Evolutionary conservation across 2,888 invertebrate genomes (phyloP).

Genomic region (Morinoia aosen): DNA sequence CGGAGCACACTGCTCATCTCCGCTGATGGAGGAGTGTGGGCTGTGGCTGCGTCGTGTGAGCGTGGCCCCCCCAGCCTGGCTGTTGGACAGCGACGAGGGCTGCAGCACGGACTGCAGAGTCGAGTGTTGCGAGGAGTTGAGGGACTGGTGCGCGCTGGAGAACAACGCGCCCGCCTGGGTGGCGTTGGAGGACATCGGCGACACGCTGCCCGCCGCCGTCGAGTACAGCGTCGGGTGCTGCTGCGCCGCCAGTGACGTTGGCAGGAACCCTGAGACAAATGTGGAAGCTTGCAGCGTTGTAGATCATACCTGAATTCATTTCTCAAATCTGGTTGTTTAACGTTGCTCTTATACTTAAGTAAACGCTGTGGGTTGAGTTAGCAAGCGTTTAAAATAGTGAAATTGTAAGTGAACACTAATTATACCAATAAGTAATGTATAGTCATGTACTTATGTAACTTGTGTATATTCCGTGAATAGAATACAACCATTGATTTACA

Average conservation of each 20-base stretch:
- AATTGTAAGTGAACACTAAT: too few relatives aligned
- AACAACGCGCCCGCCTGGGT: neutral
- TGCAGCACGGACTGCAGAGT: neutral
- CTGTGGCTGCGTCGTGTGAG: constrained; percentile 8
- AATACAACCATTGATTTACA: too few relatives aligned
- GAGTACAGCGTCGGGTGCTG: constrained; percentile 44
- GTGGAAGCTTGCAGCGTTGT: neutral
- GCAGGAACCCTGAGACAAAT: neutral
- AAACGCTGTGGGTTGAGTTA: too few relatives aligned
- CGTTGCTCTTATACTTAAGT: too few relatives aligned
- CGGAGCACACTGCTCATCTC: neutral
- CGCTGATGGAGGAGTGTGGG: constrained; percentile 31
- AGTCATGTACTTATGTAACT: too few relatives aligned
- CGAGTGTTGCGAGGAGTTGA: constrained; percentile 13
- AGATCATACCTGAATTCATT: too few relatives aligned
- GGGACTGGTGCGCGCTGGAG: constrained; percentile 22
- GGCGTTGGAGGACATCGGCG: constrained; percentile 10
- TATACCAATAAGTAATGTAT: too few relatives aligned
- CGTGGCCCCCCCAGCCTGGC: neutral
- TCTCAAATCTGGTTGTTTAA: too few relatives aligned
- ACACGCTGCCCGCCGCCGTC: neutral
- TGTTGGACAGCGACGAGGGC: neutral
- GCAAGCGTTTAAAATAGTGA: too few relatives aligned
- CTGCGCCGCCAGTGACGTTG: neutral
- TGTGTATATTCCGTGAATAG: too few relatives aligned